These are phyloP conservation scores for Ericerus pela DNA, from an alignment of 1,140 invertebrate species.

Conservation along the genomic window DNA sequence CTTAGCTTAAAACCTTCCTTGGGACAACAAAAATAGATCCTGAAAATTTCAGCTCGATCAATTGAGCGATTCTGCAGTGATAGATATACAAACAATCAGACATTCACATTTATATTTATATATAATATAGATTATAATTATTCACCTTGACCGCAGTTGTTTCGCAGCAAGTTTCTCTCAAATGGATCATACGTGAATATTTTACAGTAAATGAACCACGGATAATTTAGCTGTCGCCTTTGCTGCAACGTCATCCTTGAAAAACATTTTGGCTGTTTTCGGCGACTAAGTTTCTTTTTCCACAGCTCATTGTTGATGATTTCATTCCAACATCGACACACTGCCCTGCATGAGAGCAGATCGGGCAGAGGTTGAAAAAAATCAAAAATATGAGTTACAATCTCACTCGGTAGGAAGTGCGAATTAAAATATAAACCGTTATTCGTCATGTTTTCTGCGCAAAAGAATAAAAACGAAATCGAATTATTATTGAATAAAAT, in stretches of 20 bases:
- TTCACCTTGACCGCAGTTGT: conserved; percentile 18
- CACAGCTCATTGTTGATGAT: background rate
- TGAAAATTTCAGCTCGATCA: no score
- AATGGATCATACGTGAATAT: conserved; percentile 17
- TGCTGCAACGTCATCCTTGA: background rate
- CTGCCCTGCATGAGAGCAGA: background rate
- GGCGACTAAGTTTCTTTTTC: background rate
- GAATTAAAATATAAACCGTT: background rate
- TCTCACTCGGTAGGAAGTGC: background rate
- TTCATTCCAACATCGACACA: background rate
- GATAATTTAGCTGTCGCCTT: background rate
- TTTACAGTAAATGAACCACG: conserved; percentile 12
- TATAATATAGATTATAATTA: no score
- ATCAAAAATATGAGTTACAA: background rate
- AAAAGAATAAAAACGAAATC: no score
- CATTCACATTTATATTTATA: no score
- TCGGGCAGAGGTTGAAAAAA: background rate
- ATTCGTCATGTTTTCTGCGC: no score
- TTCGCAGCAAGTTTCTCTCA: conserved; percentile 14
- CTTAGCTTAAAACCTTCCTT: no score
- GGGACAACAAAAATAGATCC: no score
- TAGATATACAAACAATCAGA: no score
- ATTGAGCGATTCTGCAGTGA: no score
- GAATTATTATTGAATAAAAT: no score
- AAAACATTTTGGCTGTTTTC: background rate